phyloP scores from a whole-genome alignment of 2,888 invertebrate genomes.

The Muschampia plurimacula region DNA sequence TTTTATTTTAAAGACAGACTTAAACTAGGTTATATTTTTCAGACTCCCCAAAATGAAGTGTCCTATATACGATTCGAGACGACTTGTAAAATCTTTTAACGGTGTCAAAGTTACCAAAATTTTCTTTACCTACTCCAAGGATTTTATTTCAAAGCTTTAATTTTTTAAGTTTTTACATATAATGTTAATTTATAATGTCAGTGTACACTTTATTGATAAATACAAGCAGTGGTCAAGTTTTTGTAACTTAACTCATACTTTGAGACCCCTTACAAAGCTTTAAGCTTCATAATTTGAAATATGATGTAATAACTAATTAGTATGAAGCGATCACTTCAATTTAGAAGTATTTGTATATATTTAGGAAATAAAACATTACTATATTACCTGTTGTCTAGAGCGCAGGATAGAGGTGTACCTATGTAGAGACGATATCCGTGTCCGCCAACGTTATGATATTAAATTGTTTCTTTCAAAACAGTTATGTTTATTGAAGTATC shows the following conservation, averaged over 20 bases:
- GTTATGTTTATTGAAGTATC: too few relatives aligned
- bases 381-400: conserved; percentile 56
- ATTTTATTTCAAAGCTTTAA: not conserved
- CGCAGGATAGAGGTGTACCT: conserved; percentile 50
- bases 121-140: not conserved
- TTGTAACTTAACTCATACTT: conserved; percentile 26
- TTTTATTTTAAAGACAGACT: too few relatives aligned
- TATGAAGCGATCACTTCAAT: conserved; percentile 65
- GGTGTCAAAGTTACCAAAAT: not conserved
- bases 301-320: conserved; percentile 29
- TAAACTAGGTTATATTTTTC: too few relatives aligned
- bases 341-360: conserved; percentile 74
- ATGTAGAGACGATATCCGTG: conserved; percentile 32
- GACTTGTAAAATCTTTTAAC: not conserved
- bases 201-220: not conserved
- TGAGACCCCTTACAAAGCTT: conserved; percentile 38
- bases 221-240: conserved; percentile 11
- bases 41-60: too few relatives aligned
- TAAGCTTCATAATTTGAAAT: conserved; percentile 35
- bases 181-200: not conserved
- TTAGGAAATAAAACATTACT: conserved; percentile 47
- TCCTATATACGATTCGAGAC: not conserved
- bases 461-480: too few relatives aligned
- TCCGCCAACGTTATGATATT: conserved; percentile 42
- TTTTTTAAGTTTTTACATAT: not conserved